Base-by-base conservation (phyloP, 92 coral and sea anemone species). In the Bergia puertoricense region DNA sequence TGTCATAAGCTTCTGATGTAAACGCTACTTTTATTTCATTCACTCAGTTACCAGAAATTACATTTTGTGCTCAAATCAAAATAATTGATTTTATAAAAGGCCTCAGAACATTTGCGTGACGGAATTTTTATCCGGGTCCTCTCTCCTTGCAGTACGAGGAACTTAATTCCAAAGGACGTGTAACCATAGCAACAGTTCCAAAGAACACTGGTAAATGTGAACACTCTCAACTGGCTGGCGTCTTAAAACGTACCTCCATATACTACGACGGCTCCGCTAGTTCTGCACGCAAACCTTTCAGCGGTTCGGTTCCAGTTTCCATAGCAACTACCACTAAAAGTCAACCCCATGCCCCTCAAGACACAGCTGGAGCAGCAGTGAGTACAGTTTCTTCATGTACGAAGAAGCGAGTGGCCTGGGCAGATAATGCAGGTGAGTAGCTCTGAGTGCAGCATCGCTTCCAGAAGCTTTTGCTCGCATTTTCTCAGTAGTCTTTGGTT, bases 351-450 rank as follows among this genome's bases (percentile, higher is more conserved):
- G 78, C 77, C 37, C 82, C 86, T 44, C 76, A 85, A 20, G 76
- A 62, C 41, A 89, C 87, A 50, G 44, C 41, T 23, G 74, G 74
- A 37, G 82, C 59, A 18, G 57, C 89, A 30, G 77, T 43, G 51
- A 42, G 65, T 73, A 76, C 79, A 48, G 69, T 82, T 71, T 37
- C 57, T 62, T 77, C 92, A 8, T 46, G 88, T 54, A 65, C 69
- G 16, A 92, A 77, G 81, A 92, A 92, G 85, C 92, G 90, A 75
- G 90, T 92, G 11, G 92, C 94, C 81, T 92, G 94, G 94, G 94
- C 94, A 44, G 94, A 89, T 76, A 22, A 30, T 80, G 81, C 67
- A 67, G 94, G 94, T 89, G 45, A 88, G 42, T 5, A 14, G 46
- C 2, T 8, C 8, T 65, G 48, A 75, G 42, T 75, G 1, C 11